Base-by-base conservation (phyloP, 2,888 invertebrate species). In the Dasypogon diadema region DNA sequence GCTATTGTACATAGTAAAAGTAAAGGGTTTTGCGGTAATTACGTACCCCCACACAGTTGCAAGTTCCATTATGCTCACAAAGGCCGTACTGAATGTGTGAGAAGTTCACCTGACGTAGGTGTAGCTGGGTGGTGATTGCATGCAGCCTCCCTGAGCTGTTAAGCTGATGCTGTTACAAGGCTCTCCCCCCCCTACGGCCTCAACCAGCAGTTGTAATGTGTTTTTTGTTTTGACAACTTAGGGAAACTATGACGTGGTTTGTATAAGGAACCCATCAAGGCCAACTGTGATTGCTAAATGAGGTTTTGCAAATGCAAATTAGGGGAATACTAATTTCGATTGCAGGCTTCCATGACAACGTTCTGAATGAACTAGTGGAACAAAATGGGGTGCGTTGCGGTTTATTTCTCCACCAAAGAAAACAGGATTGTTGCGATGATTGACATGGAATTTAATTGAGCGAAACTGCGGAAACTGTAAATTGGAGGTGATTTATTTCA, bases 11-110 rank as follows among this genome's bases (percentile, higher is more conserved):
- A 14, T 37, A 37, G 30, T 24, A 34, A 60, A 60, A 21, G 37
- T 37, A 60, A 60, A 60, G 60, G 60, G 60, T 4, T 37, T 60
- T 60, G 60, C 60, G 60, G 60, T 60, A 60, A 60, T 60, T 60
- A 21, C 60, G 16, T 37, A 12, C 37, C 4, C 14, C 37, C 5
- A 10, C 10, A n/a, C 34, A 16, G 2, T 21, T 4, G 1, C 34
- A 60, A 60, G 10, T 60, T 60, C 37, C 21, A 12, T 12, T 37
- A 18, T 22, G 16, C 60, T 18, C 0, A 12, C 21, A 21, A 10
- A 34, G 16, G 30, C 4, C n/a, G 58, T 24, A 21, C 12, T 18
- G 58, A 16, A 18, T 34, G 42, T 42, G n/a, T 42, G 12, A 6
- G 34, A 16, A 37, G 16, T 42, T 60, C 16, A 18, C n/a, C 60